Base-by-base conservation (phyloP, 2,888 invertebrate genomes). In the Scotopteryx bipunctaria region DNA sequence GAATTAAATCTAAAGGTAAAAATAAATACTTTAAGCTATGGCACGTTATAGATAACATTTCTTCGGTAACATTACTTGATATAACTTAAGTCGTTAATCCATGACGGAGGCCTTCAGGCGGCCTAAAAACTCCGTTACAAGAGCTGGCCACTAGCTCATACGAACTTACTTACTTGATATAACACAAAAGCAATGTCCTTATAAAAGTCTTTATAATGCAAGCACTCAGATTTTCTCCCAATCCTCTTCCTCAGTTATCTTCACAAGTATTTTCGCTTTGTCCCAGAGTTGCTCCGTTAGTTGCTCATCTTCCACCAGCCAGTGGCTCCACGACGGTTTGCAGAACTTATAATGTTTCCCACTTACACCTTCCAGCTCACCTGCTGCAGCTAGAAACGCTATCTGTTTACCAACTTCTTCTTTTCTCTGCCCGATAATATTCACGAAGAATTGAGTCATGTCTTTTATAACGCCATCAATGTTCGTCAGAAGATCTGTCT, bases 321-420 rank as follows among this genome's bases (percentile, higher is more conserved):
- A 86, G 55, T 83, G 85, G 25, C 83, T 81, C 1, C 66, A 61
- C 71, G 80, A 85, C 11, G 66, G 60, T 1, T 40, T 44, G 59
- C 87, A 87, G 56, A 86, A 87, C 57, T 83, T 86, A 40, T 70
- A 87, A 64, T 84, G 71, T 16, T 59, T 66, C 0, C 87, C 88
- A 60, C 78, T 85, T 0, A 80, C 71, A 5, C 58, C 60, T 16
- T 69, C 64, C 19, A 87, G 41, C 1, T 68, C 66, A 0, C 78
- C 72, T 8, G 79, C 80, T 0, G 82, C 70, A n/a, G 87, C 82
- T 33, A 88, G 64, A 53, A 73, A 78, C 0, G 73, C 71, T 41
- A 89, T 71, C 55, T 87, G 81, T 16, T 67, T 69, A 0, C 82
- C 89, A 1, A 83, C 84, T 6, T 79, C 76, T 33, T 82, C 81